Base-by-base conservation (phyloP, 2,888 invertebrate species). In the Ophioninae sp. region DNA sequence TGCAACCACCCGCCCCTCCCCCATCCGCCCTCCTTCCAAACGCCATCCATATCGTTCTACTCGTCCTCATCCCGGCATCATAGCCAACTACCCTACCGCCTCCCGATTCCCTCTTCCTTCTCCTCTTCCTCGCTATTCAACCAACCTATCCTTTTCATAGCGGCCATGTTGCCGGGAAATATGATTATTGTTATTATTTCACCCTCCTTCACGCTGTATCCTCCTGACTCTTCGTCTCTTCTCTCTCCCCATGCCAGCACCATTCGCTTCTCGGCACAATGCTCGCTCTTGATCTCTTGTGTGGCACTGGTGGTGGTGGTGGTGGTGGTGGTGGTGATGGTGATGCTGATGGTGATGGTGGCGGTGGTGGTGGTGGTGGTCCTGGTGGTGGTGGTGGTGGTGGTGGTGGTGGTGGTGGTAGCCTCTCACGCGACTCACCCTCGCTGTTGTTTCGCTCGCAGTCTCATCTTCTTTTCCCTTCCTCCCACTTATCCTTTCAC, bases 111-210 rank as follows among this genome's bases (percentile, higher is more conserved):
- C 76, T 30, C 74, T 79, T 64, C 83, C 79, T 41, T 44, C 59
- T 65, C 75, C 68, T 68, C 65, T 69, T 59, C 41, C 74, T 62
- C 70, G 21, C 76, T 72, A 85, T 76, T 80, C 87, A 88, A 87
- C 89, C 89, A 70, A 70, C 89, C 89, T 50, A 50, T 50, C 50
- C 50, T 50, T 50, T 50, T 50, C 50, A 50, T 13, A 50, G 50
- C 77, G 90, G 92, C 92, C 92, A 92, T 92, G 92, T 91, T 92
- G 91, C 91, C 91, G 91, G 91, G 91, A 92, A 92, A 92, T 92
- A 92, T 92, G 92, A 92, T 92, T 92, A 92, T 92, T 92, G 92
- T 92, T 92, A 92, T 92, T 92, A 92, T 91, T 92, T 91, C 89
- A 90, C 90, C 92, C 92, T 91, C 91, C 90, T 90, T 88, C 87